Evolutionary conservation across 2,888 invertebrate species (phyloP).

Genomic region (Sycophila texana): DNA sequence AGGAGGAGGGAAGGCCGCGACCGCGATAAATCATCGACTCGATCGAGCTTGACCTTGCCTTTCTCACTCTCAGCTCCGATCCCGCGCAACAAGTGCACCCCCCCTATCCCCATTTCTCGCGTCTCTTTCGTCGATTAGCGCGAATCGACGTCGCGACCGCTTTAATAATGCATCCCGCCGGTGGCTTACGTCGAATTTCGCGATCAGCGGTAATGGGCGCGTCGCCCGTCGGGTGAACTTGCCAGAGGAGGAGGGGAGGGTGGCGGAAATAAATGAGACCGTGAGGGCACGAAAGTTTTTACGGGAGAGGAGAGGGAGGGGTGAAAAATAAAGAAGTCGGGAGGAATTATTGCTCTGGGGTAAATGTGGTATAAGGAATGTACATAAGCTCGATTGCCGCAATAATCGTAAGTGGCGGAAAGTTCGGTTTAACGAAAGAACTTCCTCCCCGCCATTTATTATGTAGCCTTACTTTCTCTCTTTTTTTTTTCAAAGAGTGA

Average conservation of each 20-base stretch:
- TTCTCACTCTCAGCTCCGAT: background rate
- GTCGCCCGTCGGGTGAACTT: slow-evolving; percentile 6
- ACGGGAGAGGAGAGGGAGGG: background rate
- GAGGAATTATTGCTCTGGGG: background rate
- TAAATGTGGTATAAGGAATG: slow-evolving; percentile 20
- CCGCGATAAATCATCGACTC: slow-evolving; percentile 5
- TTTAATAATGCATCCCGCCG: slow-evolving; percentile 34
- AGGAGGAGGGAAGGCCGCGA: too few relatives aligned
- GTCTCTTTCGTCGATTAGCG: slow-evolving; percentile 20
- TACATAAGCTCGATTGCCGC: slow-evolving; percentile 33
- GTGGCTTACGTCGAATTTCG: background rate
- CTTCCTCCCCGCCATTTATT: background rate
- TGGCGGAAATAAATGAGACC: slow-evolving; percentile 31
- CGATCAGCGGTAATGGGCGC: slow-evolving; percentile 19
- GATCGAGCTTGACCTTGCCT: background rate
- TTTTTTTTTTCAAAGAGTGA: background rate
- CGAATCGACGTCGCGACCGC: slow-evolving; percentile 18
- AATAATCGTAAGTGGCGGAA: slow-evolving; percentile 45
- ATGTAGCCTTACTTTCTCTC: background rate
- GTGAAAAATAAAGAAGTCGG: background rate
- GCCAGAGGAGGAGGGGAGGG: slow-evolving; percentile 1
- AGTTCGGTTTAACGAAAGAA: slow-evolving; percentile 31
- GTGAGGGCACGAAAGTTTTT: background rate
- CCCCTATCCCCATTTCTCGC: background rate
- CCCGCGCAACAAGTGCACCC: slow-evolving; percentile 40